Evolutionary conservation across 2,888 invertebrate species (phyloP).

Genomic region (Morpho achilles): DNA sequence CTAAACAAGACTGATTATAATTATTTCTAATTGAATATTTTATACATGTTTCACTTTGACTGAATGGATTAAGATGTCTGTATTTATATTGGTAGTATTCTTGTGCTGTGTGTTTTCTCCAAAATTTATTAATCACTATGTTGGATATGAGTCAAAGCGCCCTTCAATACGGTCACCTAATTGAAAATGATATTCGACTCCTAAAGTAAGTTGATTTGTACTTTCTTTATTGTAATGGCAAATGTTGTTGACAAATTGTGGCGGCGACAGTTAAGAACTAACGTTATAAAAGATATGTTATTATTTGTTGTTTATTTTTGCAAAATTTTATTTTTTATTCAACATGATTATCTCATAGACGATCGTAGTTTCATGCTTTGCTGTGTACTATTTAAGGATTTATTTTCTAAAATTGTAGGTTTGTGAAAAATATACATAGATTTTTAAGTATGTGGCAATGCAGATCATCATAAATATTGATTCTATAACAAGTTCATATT

Average conservation of each 20-base stretch:
- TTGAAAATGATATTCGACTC: conserved; percentile 59
- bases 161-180: conserved; percentile 76
- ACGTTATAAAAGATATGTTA: conserved; percentile 51
- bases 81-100: conserved; percentile 74
- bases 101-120: conserved; percentile 65
- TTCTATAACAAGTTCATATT: conserved; percentile 62
- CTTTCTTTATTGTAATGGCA: conserved; percentile 69
- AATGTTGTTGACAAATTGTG: conserved; percentile 77
- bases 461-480: conserved; percentile 75
- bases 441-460: conserved; percentile 80
- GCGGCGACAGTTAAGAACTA: conserved; percentile 69
- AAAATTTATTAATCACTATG: conserved; percentile 73
- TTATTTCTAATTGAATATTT: conserved; percentile 80
- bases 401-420: conserved; percentile 65
- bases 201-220: conserved; percentile 61
- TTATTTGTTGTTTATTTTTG: conserved; percentile 73
- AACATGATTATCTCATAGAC: conserved; percentile 63
- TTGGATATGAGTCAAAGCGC: conserved; percentile 78
- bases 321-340: conserved; percentile 77
- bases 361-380: conserved; percentile 66
- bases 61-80: conserved; percentile 76
- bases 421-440: conserved; percentile 78
- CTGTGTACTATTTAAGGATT: conserved; percentile 56
- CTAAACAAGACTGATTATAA: conserved; percentile 81
- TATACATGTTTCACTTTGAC: conserved; percentile 77